A percentile compares a stretch with the other conserved stretches of the same genome.
These are phyloP conservation scores for Callinectes sapidus DNA, from an alignment of 2,888 invertebrate genomes.

Conservation along the genomic window DNA sequence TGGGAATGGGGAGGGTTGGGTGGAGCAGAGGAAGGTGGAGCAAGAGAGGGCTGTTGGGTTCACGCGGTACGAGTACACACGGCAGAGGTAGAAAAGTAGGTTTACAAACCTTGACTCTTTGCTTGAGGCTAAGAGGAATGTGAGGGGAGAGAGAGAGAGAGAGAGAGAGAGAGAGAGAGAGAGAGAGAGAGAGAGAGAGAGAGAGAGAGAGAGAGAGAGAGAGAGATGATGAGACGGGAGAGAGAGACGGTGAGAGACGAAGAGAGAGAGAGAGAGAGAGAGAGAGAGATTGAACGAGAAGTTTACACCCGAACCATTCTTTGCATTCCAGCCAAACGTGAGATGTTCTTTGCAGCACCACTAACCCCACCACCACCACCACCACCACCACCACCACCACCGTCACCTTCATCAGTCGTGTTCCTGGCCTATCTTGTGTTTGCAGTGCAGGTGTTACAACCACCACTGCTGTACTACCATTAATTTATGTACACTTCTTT, in stretches of 20 bases:
- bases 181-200: constrained; percentile 33
- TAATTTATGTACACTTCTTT: constrained; percentile 11
- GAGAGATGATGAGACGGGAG: constrained; percentile 23
- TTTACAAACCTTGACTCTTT: constrained; percentile 4
- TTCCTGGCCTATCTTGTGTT: not conserved
- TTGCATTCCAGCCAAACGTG: not conserved
- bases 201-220: constrained; percentile 39
- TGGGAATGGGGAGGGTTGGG: not conserved
- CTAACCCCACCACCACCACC: too few relatives aligned
- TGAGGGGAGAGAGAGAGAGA: constrained; percentile 12
- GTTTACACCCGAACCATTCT: not conserved
- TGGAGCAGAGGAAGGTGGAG: not conserved
- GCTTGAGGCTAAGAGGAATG: not conserved
- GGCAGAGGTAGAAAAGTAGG: not conserved
- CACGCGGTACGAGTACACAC: constrained; percentile 17
- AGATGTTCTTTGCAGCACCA: not conserved
- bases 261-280: constrained; percentile 21
- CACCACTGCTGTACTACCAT: not conserved
- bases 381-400: constrained; percentile 16
- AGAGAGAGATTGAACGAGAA: not conserved
- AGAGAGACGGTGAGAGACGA: constrained; percentile 21
- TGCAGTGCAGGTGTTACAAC: not conserved
- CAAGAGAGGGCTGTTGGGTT: not conserved
- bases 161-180: constrained; percentile 16
- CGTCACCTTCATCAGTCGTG: not conserved